Conservation (phyloP, 2,797 vertebrate species). For the Neosalanx taihuensis region DNA sequence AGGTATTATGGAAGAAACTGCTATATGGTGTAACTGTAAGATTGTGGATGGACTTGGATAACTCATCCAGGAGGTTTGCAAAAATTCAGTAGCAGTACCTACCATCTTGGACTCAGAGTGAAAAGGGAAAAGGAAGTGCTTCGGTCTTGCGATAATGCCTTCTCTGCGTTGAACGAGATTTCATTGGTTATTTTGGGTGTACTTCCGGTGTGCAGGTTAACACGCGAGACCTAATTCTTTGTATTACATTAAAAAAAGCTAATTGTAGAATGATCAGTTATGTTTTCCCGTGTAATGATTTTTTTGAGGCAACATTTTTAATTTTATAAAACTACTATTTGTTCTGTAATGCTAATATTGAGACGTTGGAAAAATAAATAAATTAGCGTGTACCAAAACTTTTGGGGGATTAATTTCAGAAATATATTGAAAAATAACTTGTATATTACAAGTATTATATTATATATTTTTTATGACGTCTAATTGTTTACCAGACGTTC, state of each 20-base stretch:
- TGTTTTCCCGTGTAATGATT: too few species aligned
- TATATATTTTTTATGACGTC: too few species aligned
- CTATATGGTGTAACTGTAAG: neutral
- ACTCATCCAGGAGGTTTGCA: conserved; percentile 1
- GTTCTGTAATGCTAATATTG: neutral
- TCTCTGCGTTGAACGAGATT: conserved; percentile 42
- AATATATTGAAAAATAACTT: too few species aligned
- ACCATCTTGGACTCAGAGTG: conserved; percentile 79
- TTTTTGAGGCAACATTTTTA: neutral
- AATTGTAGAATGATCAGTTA: too few species aligned
- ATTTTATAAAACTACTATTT: neutral
- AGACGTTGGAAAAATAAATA: too few species aligned
- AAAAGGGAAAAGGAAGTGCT: conserved; percentile 77
- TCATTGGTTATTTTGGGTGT: conserved; percentile 62
- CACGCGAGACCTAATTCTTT: too few species aligned
- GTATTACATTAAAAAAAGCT: neutral
- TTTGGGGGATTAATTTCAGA: too few species aligned
- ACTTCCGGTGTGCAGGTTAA: conserved; percentile 23
- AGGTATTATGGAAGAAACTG: neutral
- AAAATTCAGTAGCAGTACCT: conserved; percentile 57
- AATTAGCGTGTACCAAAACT: too few species aligned
- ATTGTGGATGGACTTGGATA: conserved; percentile 66
- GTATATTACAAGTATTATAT: too few species aligned
- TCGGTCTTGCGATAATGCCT: conserved; percentile 74
- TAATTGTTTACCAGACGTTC: too few species aligned